Percentiles rank a stretch among this genome's conserved stretches.
Conservation (phyloP, 1,140 invertebrate species). For the Teleopsis dalmanni region DNA sequence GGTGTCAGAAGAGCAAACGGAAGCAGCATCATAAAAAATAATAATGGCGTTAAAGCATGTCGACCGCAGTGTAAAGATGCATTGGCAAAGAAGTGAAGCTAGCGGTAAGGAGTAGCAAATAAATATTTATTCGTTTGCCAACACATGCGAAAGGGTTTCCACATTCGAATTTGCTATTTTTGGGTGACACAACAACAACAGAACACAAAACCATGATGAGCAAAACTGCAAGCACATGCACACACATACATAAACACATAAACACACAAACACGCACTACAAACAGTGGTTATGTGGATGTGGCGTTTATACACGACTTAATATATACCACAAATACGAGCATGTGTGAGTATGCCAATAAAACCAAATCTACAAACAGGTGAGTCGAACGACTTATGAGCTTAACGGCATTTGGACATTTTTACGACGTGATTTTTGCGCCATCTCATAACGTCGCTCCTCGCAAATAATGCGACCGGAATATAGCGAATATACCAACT, state of each 20-base stretch:
- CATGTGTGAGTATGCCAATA: neutral
- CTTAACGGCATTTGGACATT: constrained; percentile 40
- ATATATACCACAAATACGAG: neutral
- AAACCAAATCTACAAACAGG: neutral
- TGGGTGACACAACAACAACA: neutral
- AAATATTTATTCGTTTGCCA: constrained; percentile 41
- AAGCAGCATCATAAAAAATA: constrained; percentile 5
- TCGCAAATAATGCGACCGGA: too few relatives aligned
- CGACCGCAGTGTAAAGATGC: neutral
- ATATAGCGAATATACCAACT: too few relatives aligned
- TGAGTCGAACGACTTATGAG: constrained; percentile 30
- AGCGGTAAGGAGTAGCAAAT: constrained; percentile 19
- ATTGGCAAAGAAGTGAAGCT: neutral
- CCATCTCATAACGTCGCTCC: too few relatives aligned
- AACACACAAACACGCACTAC: neutral
- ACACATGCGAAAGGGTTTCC: too few relatives aligned
- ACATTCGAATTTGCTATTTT: neutral
- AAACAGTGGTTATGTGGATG: neutral
- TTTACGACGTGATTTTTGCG: constrained; percentile 38
- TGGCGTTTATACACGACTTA: too few relatives aligned
- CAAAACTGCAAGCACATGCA: neutral
- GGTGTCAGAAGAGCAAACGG: neutral
- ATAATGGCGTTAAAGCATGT: neutral
- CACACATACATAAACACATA: constrained; percentile 1
- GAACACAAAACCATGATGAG: neutral